Evolutionary conservation across 1,140 invertebrate species (phyloP), one percentile per base, ranked within the genome.

Genomic region (Solenopsis fugax): DNA sequence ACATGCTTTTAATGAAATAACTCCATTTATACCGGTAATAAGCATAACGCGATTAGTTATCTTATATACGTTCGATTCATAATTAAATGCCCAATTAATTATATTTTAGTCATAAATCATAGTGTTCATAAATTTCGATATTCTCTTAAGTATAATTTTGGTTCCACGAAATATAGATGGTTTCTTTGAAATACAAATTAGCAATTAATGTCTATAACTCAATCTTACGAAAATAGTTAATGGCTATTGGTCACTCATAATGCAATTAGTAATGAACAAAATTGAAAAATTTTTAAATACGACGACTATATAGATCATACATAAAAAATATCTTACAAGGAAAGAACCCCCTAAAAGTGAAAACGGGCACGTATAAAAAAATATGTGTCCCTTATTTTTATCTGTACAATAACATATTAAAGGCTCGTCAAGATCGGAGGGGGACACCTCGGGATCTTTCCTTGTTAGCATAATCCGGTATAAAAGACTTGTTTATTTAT

Each of bases 401-500:
- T n/a, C n/a, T n/a, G n/a, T n/a, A n/a, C n/a, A n/a, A n/a, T n/a
- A n/a, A n/a, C n/a, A n/a, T n/a, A n/a, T n/a, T n/a, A n/a, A n/a
- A n/a, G n/a, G n/a, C n/a, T n/a, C n/a, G n/a, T n/a, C n/a, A n/a
- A n/a, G n/a, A n/a, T n/a, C n/a, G n/a, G n/a, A n/a, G n/a, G n/a
- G n/a, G n/a, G n/a, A n/a, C n/a, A n/a, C n/a, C n/a, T n/a, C n/a
- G n/a, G n/a, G n/a, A n/a, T n/a, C n/a, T n/a, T n/a, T n/a, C n/a
- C n/a, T n/a, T n/a, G n/a, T n/a, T n/a, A 5, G 12, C 41, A 18
- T 48, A 77, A 48, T 18, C 13, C n/a, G 13, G 13, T 41, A 76
- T 18, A 58, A 75, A 12, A 76, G 37, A 58, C 62, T 77, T 48
- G 12, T 64, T 64, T 78, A 37, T 78, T 78, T 65, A 18, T 37